Conservation (phyloP, 2,113 vertebrate species). For the Nycticryphes semicollaris region DNA sequence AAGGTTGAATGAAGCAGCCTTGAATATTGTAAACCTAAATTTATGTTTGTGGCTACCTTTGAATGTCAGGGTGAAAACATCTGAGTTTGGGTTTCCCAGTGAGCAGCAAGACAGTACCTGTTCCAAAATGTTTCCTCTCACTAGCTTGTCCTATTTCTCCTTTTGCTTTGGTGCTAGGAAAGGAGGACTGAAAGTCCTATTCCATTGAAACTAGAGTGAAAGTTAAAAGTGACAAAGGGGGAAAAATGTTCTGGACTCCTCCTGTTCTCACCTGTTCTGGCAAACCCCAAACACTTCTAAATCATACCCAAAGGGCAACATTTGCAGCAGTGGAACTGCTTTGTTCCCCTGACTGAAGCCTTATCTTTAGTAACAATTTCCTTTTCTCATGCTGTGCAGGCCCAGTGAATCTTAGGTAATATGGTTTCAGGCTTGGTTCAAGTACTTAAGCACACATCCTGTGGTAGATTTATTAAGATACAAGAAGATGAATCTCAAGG, state of each 20-base stretch:
- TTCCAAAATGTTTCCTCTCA: background rate
- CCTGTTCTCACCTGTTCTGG: background rate
- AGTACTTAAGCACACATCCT: background rate
- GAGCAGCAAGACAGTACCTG: background rate
- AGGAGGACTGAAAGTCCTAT: background rate
- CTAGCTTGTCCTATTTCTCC: background rate
- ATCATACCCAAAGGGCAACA: background rate
- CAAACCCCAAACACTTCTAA: background rate
- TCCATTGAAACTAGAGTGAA: background rate
- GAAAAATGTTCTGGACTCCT: background rate
- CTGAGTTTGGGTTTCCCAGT: background rate
- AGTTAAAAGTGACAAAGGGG: background rate
- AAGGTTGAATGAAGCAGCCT: background rate
- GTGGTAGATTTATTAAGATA: background rate
- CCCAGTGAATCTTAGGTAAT: background rate
- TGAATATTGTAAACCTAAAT: background rate
- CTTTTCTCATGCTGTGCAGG: background rate
- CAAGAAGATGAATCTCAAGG: background rate
- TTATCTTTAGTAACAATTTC: conserved; percentile 20
- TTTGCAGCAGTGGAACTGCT: background rate
- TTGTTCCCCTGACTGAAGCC: background rate
- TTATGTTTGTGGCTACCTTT: background rate
- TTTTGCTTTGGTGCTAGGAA: background rate
- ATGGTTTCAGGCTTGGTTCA: background rate
- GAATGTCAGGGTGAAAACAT: background rate